phyloP scores from a whole-genome alignment of 2,797 vertebrate genomes.

The Galagoides demidoff region DNA sequence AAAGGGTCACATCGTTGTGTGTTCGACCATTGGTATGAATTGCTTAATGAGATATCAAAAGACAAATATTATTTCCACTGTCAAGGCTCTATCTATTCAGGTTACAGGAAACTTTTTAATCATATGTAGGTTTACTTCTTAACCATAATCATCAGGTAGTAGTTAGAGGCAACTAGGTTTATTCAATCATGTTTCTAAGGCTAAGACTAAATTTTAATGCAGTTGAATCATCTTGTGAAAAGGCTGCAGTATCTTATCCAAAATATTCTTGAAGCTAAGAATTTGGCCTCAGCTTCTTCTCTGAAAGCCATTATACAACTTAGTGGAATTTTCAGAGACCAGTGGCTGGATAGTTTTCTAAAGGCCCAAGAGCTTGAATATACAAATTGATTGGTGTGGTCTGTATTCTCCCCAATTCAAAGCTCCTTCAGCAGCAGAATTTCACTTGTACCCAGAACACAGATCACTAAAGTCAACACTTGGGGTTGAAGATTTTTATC shows the following conservation, averaged over 20 bases:
- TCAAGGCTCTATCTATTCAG: neutral
- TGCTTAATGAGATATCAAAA: neutral
- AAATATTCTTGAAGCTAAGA: neutral
- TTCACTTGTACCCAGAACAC: neutral
- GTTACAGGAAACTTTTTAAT: neutral
- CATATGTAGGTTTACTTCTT: neutral
- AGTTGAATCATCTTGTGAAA: neutral
- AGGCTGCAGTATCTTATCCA: neutral
- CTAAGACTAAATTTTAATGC: neutral
- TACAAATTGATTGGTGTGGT: neutral
- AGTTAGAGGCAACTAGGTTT: neutral
- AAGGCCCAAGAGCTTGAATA: neutral
- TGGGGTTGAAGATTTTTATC: neutral
- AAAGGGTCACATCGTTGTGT: neutral
- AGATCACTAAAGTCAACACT: neutral
- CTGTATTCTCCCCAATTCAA: accelerated
- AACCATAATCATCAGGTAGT: neutral
- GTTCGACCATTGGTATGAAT: neutral
- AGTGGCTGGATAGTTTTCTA: neutral
- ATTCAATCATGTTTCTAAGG: neutral
- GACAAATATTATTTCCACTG: neutral
- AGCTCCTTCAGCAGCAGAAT: neutral
- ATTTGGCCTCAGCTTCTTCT: neutral
- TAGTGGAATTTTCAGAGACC: neutral
- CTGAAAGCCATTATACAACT: neutral